Evolutionary conservation across 2,888 invertebrate genomes (phyloP).

Genomic region (Pomacea canaliculata): DNA sequence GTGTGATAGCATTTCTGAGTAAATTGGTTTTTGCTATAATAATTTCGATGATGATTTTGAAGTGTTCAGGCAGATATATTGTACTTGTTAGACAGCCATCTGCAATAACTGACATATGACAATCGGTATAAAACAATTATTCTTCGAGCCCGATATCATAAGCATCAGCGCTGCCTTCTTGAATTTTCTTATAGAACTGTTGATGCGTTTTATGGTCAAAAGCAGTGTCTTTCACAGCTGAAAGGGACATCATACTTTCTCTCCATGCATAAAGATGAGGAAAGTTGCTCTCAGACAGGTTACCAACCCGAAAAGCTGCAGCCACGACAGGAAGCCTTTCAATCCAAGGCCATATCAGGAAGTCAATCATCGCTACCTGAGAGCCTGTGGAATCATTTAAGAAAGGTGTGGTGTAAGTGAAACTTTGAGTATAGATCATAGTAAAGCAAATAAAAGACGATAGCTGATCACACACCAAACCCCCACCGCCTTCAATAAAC

Average conservation of each 20-base stretch:
- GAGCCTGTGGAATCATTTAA: slow-evolving; percentile 36
- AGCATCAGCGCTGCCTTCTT: slow-evolving; percentile 35
- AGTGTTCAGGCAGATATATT: too few species aligned
- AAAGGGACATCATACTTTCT: slow-evolving; percentile 40
- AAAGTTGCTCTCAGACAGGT: slow-evolving; percentile 30
- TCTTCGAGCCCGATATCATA: slow-evolving; percentile 44
- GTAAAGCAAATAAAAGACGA: too few species aligned
- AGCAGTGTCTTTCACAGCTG: slow-evolving; percentile 45
- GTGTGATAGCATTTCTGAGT: too few species aligned
- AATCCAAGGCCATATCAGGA: slow-evolving; percentile 59
- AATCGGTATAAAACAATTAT: not conserved
- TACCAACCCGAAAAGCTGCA: slow-evolving; percentile 14
- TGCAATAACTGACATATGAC: too few species aligned
- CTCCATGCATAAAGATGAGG: slow-evolving; percentile 44
- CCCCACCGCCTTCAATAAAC: too few species aligned
- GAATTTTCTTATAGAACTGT: slow-evolving; percentile 33
- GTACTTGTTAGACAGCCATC: too few species aligned
- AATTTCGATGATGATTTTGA: too few species aligned
- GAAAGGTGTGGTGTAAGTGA: not conserved
- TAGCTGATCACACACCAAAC: too few species aligned
- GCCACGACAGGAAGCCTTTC: slow-evolving; percentile 44
- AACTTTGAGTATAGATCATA: too few species aligned
- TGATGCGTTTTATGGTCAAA: slow-evolving; percentile 29
- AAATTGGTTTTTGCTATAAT: too few species aligned
- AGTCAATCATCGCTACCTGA: slow-evolving; percentile 46